These are phyloP conservation scores for Papilio polytes DNA, from an alignment of 1,140 invertebrate genomes.

Conservation along the genomic window DNA sequence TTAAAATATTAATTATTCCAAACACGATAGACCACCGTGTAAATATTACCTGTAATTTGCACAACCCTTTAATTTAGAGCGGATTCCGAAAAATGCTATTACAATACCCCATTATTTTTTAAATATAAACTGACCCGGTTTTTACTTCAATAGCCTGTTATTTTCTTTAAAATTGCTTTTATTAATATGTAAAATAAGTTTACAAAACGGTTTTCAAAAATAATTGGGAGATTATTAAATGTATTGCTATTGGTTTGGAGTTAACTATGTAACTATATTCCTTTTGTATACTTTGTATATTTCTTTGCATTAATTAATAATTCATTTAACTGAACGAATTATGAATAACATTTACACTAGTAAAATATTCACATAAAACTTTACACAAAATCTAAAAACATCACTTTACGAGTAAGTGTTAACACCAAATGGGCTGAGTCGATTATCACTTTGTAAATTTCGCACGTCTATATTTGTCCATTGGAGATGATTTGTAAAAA, in stretches of 20 bases:
- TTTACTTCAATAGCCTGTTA: slow-evolving; percentile 1
- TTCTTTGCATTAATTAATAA: too few species aligned
- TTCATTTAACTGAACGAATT: too few species aligned
- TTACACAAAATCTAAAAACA: background rate
- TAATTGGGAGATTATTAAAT: background rate
- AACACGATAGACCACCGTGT: background rate
- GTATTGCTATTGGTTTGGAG: background rate
- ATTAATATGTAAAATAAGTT: background rate
- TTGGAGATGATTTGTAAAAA: slow-evolving; percentile 18
- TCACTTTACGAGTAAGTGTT: background rate
- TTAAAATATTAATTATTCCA: background rate
- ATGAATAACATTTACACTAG: too few species aligned
- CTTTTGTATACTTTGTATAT: too few species aligned
- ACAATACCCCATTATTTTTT: slow-evolving; percentile 1
- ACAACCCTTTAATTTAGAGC: slow-evolving; percentile 37
- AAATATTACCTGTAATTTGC: slow-evolving; percentile 20
- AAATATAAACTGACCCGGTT: background rate
- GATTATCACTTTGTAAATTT: slow-evolving; percentile 23
- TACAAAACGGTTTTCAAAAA: background rate
- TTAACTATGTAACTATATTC: too few species aligned
- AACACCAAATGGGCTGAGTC: background rate
- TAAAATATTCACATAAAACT: background rate
- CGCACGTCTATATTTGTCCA: slow-evolving; percentile 9
- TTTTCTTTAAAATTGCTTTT: background rate
- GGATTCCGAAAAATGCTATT: slow-evolving; percentile 1